phyloP scores from a whole-genome alignment of 2,797 vertebrate genomes.

The Dicrostonyx torquatus region DNA sequence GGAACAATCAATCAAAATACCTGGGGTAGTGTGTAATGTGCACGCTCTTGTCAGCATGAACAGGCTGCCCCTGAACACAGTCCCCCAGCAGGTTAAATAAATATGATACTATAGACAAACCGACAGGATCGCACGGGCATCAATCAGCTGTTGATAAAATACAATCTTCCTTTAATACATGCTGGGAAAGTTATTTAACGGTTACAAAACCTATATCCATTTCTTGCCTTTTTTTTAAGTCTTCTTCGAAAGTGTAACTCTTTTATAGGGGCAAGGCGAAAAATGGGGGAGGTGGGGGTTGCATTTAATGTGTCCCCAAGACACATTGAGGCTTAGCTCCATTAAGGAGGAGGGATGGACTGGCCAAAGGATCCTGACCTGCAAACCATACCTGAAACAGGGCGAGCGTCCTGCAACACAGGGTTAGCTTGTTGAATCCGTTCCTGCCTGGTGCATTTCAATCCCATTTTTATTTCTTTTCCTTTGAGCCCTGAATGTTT shows the following conservation, averaged over 20 bases:
- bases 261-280: conserved; percentile 78
- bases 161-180: conserved; percentile 95
- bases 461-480: not conserved
- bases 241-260: conserved; percentile 83
- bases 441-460: conserved; percentile 9
- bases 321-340: conserved; percentile 62
- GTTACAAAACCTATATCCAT: conserved; percentile 87
- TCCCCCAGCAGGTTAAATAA: conserved; percentile 99
- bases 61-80: conserved; percentile 92
- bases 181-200: conserved; percentile 98
- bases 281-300: conserved; percentile 59
- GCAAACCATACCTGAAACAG: conserved; percentile 41
- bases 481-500: not conserved
- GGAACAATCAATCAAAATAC: conserved; percentile 98
- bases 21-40: conserved; percentile 95
- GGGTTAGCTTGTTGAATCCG: conserved; percentile 52
- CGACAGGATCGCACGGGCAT: conserved; percentile 95
- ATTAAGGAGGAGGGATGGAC: conserved; percentile 2
- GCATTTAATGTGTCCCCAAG: conserved; percentile 72
- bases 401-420: conserved; percentile 2
- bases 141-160: conserved; percentile 95
- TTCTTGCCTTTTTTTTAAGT: conserved; percentile 66
- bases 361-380: not conserved
- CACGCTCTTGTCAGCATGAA: conserved; percentile 94
- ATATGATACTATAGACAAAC: conserved; percentile 96